Evolutionary conservation across 2,888 invertebrate genomes (phyloP).

Genomic region (Erpobdella octoculata): DNA sequence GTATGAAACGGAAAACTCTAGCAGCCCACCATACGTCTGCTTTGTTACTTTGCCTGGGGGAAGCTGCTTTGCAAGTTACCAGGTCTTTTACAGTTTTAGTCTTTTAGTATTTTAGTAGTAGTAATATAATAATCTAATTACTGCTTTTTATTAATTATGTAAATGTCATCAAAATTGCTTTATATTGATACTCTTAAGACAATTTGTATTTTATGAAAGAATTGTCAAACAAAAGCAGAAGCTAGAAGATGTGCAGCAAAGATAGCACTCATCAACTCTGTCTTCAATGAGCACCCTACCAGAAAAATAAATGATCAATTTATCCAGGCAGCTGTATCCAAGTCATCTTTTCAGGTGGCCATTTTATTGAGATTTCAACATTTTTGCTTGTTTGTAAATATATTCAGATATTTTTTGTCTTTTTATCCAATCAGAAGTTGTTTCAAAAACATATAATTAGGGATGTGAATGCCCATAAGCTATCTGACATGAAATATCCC

Average conservation of each 20-base stretch:
- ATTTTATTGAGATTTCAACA: no score
- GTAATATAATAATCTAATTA: no score
- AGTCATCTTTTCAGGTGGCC: constrained; percentile 69
- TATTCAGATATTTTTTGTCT: no score
- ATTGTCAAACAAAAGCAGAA: constrained; percentile 88
- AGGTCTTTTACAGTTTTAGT: constrained; percentile 57
- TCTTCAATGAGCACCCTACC: constrained; percentile 89
- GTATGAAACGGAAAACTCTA: constrained; percentile 85
- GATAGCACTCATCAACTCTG: constrained; percentile 90
- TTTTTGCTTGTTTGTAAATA: no score
- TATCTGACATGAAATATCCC: no score
- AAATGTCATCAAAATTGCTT: background rate
- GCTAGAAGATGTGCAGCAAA: constrained; percentile 87
- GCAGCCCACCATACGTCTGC: constrained; percentile 84
- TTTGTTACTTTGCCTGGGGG: constrained; percentile 86
- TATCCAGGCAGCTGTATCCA: constrained; percentile 83
- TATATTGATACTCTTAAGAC: background rate
- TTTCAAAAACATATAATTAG: no score
- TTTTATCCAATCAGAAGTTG: no score
- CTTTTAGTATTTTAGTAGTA: background rate
- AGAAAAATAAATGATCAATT: constrained; percentile 84
- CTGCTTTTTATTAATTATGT: no score
- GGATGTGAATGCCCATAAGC: no score
- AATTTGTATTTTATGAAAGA: constrained; percentile 54
- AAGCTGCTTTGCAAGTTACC: constrained; percentile 89